These are phyloP conservation scores for Apamea anceps DNA, from an alignment of 2,888 invertebrate genomes.

Conservation along the genomic window DNA sequence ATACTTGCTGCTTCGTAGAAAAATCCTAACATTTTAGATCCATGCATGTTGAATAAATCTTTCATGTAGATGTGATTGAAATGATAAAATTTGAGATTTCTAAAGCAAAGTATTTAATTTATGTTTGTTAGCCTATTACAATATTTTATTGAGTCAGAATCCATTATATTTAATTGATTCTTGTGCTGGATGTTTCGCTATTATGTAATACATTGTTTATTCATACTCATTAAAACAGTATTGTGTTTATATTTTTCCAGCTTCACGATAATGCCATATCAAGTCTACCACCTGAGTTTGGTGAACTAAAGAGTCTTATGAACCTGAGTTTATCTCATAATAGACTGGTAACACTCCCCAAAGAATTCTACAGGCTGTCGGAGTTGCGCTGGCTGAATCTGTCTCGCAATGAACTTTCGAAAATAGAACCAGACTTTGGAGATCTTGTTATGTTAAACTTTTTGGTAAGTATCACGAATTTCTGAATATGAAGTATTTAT, in stretches of 20 bases:
- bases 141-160: not conserved
- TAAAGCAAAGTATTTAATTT: not conserved
- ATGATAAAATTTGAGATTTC: not conserved
- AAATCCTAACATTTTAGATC: not conserved
- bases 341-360: slow-evolving; percentile 91
- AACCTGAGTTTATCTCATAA: slow-evolving; percentile 93
- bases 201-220: not conserved
- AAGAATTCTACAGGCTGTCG: slow-evolving; percentile 92
- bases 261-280: slow-evolving; percentile 95
- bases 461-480: slow-evolving; percentile 77
- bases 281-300: slow-evolving; percentile 93
- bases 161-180: not conserved
- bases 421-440: slow-evolving; percentile 93
- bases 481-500: not conserved
- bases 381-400: slow-evolving; percentile 93
- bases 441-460: slow-evolving; percentile 93
- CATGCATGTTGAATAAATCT: not conserved
- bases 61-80: not conserved
- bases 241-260: slow-evolving; percentile 84
- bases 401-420: slow-evolving; percentile 93
- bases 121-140: not conserved
- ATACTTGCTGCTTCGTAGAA: not conserved
- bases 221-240: not conserved
- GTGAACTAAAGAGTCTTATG: slow-evolving; percentile 92
- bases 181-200: not conserved